Evolutionary conservation across 2,888 invertebrate species (phyloP).

Genomic region (Cephus runcator): DNA sequence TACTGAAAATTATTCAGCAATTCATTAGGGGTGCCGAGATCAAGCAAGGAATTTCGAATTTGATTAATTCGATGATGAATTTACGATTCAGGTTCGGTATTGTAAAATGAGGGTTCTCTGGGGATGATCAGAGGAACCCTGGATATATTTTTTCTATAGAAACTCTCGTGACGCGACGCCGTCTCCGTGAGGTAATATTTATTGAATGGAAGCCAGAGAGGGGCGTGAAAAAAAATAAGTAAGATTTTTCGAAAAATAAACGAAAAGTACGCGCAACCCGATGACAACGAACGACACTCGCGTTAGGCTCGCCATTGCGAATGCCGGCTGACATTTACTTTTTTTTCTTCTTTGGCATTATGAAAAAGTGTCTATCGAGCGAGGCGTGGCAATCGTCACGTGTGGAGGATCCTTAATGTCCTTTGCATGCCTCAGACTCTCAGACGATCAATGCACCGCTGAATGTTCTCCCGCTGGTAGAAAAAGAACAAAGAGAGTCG

Average conservation of each 20-base stretch:
- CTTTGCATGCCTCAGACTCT: conserved; percentile 18
- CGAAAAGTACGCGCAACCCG: not conserved
- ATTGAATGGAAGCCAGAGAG: not conserved
- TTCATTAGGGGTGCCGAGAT: not conserved
- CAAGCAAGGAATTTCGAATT: not conserved
- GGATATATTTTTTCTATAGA: not conserved
- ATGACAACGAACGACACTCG: not conserved
- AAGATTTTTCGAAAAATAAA: not conserved
- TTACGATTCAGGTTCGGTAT: not conserved
- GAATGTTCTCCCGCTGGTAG: conserved; percentile 6
- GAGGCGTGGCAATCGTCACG: conserved; percentile 21
- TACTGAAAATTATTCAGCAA: not conserved
- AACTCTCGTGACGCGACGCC: not conserved
- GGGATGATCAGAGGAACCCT: not conserved
- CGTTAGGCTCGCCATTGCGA: not conserved
- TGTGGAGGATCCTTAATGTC: conserved; percentile 25
- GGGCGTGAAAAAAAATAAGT: not conserved
- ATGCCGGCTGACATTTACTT: not conserved
- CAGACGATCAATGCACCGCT: conserved; percentile 25
- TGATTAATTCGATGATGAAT: not conserved
- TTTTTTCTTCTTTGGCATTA: too few relatives aligned
- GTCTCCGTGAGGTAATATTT: not conserved
- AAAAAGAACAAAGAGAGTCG: not conserved
- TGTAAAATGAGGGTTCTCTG: not conserved
- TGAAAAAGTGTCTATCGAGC: conserved; percentile 7